Percentiles rank a stretch among this genome's conserved stretches.
These are phyloP conservation scores for Ramazzottius varieornatus DNA, from an alignment of 2,888 invertebrate species.

Conservation along the genomic window DNA sequence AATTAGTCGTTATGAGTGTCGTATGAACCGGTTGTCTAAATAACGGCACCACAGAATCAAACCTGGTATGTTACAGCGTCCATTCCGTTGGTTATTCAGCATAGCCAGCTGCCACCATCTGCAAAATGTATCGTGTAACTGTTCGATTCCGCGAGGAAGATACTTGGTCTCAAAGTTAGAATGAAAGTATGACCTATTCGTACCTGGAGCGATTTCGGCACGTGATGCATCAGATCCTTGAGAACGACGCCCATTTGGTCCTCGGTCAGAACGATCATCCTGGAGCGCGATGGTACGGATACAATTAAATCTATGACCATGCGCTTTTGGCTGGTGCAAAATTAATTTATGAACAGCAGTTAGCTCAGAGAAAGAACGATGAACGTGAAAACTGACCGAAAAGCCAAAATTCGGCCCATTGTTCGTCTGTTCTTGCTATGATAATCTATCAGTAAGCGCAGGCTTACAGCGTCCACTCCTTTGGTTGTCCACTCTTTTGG, in stretches of 20 bases:
- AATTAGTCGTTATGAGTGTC: too few species aligned
- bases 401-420: neutral
- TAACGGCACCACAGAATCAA: too few species aligned
- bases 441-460: too few species aligned
- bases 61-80: too few species aligned
- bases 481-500: too few species aligned
- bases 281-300: too few species aligned
- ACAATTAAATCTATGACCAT: too few species aligned
- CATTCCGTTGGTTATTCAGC: too few species aligned
- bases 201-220: neutral
- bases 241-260: neutral
- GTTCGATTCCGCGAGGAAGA: neutral
- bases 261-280: neutral
- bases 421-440: too few species aligned
- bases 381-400: neutral
- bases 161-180: neutral
- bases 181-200: neutral
- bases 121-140: neutral
- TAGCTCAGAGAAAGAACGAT: neutral
- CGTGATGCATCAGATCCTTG: neutral
- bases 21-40: too few species aligned
- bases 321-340: too few species aligned
- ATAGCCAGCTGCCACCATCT: neutral
- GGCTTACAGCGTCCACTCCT: too few species aligned
- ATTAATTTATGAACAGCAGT: neutral